Base-by-base conservation (phyloP, 2,888 invertebrate genomes). In the Pemphredon lugubris region DNA sequence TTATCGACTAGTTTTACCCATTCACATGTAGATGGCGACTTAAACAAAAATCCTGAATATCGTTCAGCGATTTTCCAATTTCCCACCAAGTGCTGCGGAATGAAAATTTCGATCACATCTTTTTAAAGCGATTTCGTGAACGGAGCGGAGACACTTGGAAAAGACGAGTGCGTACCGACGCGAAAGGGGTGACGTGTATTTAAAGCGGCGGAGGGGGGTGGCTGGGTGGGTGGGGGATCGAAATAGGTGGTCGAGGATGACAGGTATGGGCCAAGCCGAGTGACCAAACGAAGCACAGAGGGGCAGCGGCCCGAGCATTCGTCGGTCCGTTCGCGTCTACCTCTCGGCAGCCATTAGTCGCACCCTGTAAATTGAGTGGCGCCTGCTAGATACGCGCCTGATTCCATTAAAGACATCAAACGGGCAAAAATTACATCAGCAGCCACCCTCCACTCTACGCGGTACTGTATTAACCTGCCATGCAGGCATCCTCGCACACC, bases 391-490 rank as follows among this genome's bases (percentile, higher is more conserved):
- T 87, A 85, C 88, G 84, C 86, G 86, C 87, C 86, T 89, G 87
- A 89, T 89, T 88, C 86, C 85, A 89, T 89, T 88, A 88, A 86
- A 86, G 86, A 88, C 89, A 88, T 89, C 89, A 89, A 89, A 89
- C 88, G 89, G 83, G 84, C 88, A 89, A 89, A 88, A 88, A 88
- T 88, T 88, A 87, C 87, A 88, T 88, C 88, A 87, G 83, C 86
- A 83, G 83, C 83, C 85, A 85, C 86, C 86, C 85, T 85, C 79
- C 79, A 77, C 79, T 82, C 83, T 83, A 79, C 78, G 81, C 81
- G 77, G 75, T 74, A 77, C 79, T 76, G 82, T 82, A 83, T 84
- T 83, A 83, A 83, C 83, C 79, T 83, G 79, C 79, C 78, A 67
- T 67, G 68, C 77, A 83, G 81, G 77, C 83, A 83, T 81, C 77